Evolutionary conservation across 2,797 vertebrate genomes (phyloP), one percentile per base, ranked within the genome.

Genomic region (Acomys russatus): DNA sequence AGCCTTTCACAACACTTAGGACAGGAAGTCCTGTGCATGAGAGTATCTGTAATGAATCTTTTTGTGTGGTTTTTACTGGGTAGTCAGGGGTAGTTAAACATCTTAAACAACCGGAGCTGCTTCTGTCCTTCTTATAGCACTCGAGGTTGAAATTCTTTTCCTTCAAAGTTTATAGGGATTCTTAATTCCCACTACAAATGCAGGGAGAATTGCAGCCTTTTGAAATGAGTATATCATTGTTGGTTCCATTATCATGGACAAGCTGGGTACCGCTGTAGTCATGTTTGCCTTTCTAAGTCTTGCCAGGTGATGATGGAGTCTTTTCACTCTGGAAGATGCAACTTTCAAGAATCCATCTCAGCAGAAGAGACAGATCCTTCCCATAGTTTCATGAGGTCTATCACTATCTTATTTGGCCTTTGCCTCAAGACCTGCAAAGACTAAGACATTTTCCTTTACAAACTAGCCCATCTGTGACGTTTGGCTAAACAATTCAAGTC

Each of bases 1-100:
- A 63, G 92, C 14, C 49, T 38, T 97, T 86, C 56, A 56, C 22
- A 59, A 88, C 66, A 59, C 70, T 94, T 70, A 85, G 71, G 59
- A 64, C 78, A 73, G 59, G 51, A 89, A 90, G 12, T 63, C 22
- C 22, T 15, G 74, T 76, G 12, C 33, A 94, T 56, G 70, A 93
- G 71, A 79, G 64, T 20, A 12, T 4, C 38, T 15, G 4, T 54
- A 20, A 49, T 44, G 28, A 18, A 71, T 83, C 2, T 82, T 35
- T 82, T 14, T 30, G 66, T 82, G 15, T 9, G 25, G 11, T 6
- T 82, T 2, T 44, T 12, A 18, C 74, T 28, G 56, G 28, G 28
- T 22, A 74, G 64, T 68, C 33, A 59, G 59, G 2, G 25, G 28
- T 86, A 71, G 3, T 18, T 28, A 54, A 61, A 79, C 5, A 18